Evolutionary conservation across 2,888 invertebrate species (phyloP), one percentile per base, ranked within the genome.

Genomic region (Leptopilina syphax): DNA sequence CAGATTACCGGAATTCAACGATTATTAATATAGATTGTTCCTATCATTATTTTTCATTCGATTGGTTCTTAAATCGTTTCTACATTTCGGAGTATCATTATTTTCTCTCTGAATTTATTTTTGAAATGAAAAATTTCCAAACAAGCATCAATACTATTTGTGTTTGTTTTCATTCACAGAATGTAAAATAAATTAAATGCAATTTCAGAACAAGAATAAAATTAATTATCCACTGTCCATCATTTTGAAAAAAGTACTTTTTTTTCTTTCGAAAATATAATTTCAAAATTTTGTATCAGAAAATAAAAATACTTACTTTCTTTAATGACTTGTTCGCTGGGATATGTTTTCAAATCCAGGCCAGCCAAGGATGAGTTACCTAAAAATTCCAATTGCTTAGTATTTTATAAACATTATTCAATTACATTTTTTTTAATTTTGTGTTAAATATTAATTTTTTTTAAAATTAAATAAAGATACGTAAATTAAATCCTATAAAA

Each of bases 321-420:
- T 95, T 96, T 95, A 84, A 97, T 95, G 68, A 94, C 94, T 92
- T 97, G 97, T 50, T 95, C 94, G 47, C 93, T 92, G 0, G 97
- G 97, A 89, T 97, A 96, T 0, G 96, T 96, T 91, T 93, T 95
- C 84, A 98, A 92, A 78, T 95, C 93, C 83, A 97, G 91, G 41
- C 94, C 93, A 3, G 81, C 63, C 6, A 34, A 6, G 44, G 78
- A 80, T 60, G 68, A 68, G n/a, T 83, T 83, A n/a, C 81, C 82
- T 85, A 65, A n/a, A 34, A 76, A 83, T 66, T 10, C 50, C 66
- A 79, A 24, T 65, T 6, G 9, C 6, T 34, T 41, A 13, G n/a
- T 77, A 24, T 60, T 50, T 50, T 47, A 47, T 47, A 57, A 34
- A 34, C 1, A 34, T 34, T 34, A 34, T 34, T 34, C 34, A 3